These are phyloP conservation scores for Tetranychus truncatus DNA, from an alignment of 2,888 invertebrate species.

Conservation along the genomic window DNA sequence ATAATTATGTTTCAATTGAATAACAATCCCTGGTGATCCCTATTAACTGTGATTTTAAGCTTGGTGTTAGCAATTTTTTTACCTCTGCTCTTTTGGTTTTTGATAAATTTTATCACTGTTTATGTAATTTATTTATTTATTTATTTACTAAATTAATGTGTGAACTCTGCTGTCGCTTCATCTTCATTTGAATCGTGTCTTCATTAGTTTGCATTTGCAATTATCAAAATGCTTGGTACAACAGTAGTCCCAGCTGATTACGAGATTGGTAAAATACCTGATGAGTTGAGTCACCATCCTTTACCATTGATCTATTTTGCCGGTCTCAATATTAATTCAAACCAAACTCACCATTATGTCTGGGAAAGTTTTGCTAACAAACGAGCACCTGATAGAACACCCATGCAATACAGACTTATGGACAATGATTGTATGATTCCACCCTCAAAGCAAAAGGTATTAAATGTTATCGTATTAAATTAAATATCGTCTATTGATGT, in stretches of 20 bases:
- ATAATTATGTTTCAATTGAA: no score
- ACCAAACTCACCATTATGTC: constrained; percentile 68
- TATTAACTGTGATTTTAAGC: no score
- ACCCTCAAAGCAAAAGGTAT: constrained; percentile 35
- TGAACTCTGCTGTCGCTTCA: no score
- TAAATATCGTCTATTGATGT: background rate
- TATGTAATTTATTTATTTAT: no score
- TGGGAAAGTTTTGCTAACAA: constrained; percentile 81
- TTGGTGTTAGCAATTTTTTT: no score
- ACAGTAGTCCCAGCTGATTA: background rate
- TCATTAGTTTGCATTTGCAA: no score
- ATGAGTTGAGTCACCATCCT: constrained; percentile 63
- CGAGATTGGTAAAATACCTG: constrained; percentile 42
- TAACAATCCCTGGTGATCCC: no score
- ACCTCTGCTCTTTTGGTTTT: no score
- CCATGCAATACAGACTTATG: constrained; percentile 63
- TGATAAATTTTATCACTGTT: no score
- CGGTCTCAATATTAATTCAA: constrained; percentile 61
- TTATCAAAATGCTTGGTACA: background rate
- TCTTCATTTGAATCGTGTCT: no score
- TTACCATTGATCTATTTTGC: constrained; percentile 68
- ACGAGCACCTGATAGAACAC: constrained; percentile 57
- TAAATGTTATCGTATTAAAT: constrained; percentile 1
- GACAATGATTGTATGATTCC: constrained; percentile 70
- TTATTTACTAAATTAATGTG: no score